phyloP scores from a whole-genome alignment of 2,113 vertebrate genomes.

The Lepus americanus region DNA sequence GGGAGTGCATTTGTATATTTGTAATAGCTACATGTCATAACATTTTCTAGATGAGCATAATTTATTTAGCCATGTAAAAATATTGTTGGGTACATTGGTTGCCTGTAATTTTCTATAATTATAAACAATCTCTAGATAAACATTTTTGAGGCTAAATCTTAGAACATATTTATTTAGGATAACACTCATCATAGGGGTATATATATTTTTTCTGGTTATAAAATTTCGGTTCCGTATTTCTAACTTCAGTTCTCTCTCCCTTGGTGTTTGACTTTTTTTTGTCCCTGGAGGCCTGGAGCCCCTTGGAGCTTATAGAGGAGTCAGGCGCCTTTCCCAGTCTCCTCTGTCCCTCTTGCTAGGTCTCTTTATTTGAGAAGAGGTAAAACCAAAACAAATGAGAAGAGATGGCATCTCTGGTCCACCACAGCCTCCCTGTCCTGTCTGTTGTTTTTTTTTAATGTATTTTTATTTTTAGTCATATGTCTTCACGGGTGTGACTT shows the following conservation, averaged over 20 bases:
- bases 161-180: background rate
- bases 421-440: background rate
- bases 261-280: background rate
- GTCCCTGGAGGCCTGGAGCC: background rate
- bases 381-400: background rate
- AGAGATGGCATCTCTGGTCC: background rate
- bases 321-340: background rate
- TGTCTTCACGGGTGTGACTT: no score
- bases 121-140: background rate
- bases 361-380: background rate
- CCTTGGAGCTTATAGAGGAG: background rate
- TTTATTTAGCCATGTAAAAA: conserved; percentile 44
- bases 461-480: no score
- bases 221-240: background rate
- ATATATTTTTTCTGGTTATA: background rate
- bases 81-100: background rate
- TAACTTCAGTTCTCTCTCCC: background rate
- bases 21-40: background rate
- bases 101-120: conserved; percentile 5
- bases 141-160: background rate
- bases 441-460: accelerated
- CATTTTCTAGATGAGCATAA: background rate
- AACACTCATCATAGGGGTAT: background rate
- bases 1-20: background rate
- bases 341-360: background rate